Conservation (phyloP, 2,888 invertebrate species). For the Erebia aethiops region DNA sequence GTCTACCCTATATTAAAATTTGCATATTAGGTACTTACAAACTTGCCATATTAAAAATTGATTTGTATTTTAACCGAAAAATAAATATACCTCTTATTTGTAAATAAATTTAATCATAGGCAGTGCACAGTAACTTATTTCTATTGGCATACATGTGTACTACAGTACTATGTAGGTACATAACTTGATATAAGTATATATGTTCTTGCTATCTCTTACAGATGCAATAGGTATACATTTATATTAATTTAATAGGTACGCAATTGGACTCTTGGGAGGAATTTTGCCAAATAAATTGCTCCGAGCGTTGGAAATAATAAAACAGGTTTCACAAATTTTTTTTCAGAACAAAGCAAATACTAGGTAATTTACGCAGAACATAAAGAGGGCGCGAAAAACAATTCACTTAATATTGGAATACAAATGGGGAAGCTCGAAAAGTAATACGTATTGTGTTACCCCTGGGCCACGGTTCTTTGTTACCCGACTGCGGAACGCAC, state of each 20-base stretch:
- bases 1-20: no score
- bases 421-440: slow-evolving; percentile 52
- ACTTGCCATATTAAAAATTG: no score
- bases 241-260: slow-evolving; percentile 9
- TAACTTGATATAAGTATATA: background rate
- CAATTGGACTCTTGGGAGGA: slow-evolving; percentile 12
- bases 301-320: slow-evolving; percentile 23
- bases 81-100: no score
- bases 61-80: no score
- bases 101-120: no score
- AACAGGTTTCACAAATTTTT: slow-evolving; percentile 27
- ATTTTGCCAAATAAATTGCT: slow-evolving; percentile 17
- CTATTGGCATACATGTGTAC: no score
- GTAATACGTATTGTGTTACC: slow-evolving; percentile 54
- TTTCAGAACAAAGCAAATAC: slow-evolving; percentile 34
- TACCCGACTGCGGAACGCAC: no score
- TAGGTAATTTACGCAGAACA: slow-evolving; percentile 33
- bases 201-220: background rate
- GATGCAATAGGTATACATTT: background rate
- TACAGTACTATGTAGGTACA: no score
- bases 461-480: slow-evolving; percentile 27
- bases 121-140: no score
- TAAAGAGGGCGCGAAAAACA: slow-evolving; percentile 34
- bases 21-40: no score
- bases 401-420: slow-evolving; percentile 38